Percentiles rank a stretch among this genome's conserved stretches.
Conservation (phyloP, 1,140 invertebrate genomes). For the Drusus annulatus region DNA sequence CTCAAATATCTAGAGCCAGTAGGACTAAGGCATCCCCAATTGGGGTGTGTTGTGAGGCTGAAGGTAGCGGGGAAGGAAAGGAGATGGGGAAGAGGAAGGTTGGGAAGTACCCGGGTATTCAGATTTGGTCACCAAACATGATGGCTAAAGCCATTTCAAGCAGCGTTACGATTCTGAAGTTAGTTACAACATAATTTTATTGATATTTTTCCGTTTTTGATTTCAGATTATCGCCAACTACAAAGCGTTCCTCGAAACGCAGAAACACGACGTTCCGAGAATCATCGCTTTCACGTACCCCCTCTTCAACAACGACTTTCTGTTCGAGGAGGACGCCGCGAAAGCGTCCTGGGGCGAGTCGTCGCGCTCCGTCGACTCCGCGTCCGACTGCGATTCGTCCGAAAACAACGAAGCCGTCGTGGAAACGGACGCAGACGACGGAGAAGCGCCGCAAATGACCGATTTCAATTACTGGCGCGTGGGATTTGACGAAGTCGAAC, state of each 20-base stretch:
- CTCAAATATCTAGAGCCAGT: too few species aligned
- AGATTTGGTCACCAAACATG: too few species aligned
- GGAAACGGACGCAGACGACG: not conserved
- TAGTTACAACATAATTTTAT: too few species aligned
- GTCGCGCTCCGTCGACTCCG: not conserved
- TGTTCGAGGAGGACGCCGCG: not conserved
- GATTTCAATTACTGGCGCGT: conserved; percentile 56
- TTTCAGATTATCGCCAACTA: conserved; percentile 54
- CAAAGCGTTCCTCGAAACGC: conserved; percentile 26
- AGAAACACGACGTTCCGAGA: conserved; percentile 67
- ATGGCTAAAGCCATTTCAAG: too few species aligned
- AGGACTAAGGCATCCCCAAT: too few species aligned
- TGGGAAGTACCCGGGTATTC: too few species aligned
- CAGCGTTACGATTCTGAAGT: too few species aligned
- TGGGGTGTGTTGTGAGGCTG: too few species aligned
- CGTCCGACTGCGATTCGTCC: not conserved
- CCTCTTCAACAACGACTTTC: conserved; percentile 63
- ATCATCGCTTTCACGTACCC: conserved; percentile 78
- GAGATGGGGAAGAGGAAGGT: too few species aligned
- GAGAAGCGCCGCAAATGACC: conserved; percentile 35
- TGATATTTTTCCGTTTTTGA: conserved; percentile 56
- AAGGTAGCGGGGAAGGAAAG: too few species aligned
- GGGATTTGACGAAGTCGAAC: not conserved
- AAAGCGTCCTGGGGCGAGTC: not conserved
- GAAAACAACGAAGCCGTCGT: not conserved